Base-by-base conservation (phyloP, 2,113 vertebrate genomes). In the Bagarius yarrelli region DNA sequence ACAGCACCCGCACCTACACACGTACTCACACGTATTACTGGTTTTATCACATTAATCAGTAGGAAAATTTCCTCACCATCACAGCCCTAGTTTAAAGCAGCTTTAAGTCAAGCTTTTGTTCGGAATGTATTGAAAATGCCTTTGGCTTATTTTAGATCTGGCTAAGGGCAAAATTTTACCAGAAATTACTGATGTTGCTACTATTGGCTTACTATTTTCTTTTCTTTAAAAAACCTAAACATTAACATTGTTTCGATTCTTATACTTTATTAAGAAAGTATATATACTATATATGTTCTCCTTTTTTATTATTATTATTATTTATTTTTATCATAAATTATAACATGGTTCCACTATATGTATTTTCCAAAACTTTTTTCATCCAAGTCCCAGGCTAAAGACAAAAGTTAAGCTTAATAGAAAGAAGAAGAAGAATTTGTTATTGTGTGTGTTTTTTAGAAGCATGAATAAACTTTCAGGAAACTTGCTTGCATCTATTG, bases 401-500 rank as follows among this genome's bases (percentile, higher is more conserved):
- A 55, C 47, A 18, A 16, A 23, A 61, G 13, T 2, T 50, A 55
- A 44, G n/a, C n/a, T n/a, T n/a, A 71, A 69, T 8, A 0, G 19
- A 47, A 59, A 61, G 2, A 11, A n/a, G 34, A 27, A 52, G n/a
- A n/a, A n/a, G n/a, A n/a, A n/a, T n/a, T 34, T 27, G 2, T 36
- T 57, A 34, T 36, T 66, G 9, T 9, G 16, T 21, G 25, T 69
- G 69, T 47, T 12, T 69, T 75, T 47, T 8, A 36, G 36, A 72
- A 63, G 27, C 13, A 59, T 8, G 32, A 79, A 63, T 55, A 79
- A 53, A 80, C 78, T 83, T 50, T n/a, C 19, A 47, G 11, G 16
- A 71, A 75, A 80, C 72, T 71, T 79, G 19, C 66, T 64, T 72
- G 50, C 70, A 72, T 75, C 44, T 53, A 32, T 25, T 25, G 66